Evolutionary conservation across 2,113 vertebrate species (phyloP), one percentile per base, ranked within the genome.

Genomic region (Poeciliopsis prolifica): DNA sequence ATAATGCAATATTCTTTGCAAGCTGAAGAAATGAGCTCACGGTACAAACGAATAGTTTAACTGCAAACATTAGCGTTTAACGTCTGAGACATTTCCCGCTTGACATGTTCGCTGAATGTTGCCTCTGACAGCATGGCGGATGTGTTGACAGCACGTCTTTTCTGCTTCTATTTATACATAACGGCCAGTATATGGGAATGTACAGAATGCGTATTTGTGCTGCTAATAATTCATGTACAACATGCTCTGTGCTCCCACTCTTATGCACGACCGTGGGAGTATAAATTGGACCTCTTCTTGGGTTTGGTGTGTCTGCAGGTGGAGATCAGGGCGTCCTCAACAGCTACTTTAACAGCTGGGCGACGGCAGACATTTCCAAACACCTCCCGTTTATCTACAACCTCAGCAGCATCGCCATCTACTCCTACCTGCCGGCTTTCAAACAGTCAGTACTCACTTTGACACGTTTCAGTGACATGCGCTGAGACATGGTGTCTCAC

Each of bases 351-450:
- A 96, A 95, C 91, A 96, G 88, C 89, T 99, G 98, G 98, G 94
- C 98, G 62, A 99, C 98, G 30, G 93, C 95, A 77, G 97, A 99
- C 71, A 98, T 99, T 86, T 95, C 94, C 84, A 99, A 98, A 88
- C 98, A 99, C 85, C 96, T 99, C 73, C 98, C 98, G 1, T 99
- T 99, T 92, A 95, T 98, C 92, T 99, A 99, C 94, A 99, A 99
- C 87, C 93, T 99, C 90, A 99, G 97, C 94, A 99, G 96, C 79
- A 91, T 97, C 73, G 95, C 96, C 72, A 94, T 98, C 91, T 99
- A 99, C 92, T 97, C 98, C 87, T 99, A 99, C 89, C 94, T 99
- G 85, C 98, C 98, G 68, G 98, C 98, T 68, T 99, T 98, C 90
- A 98, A 96, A 96, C 95, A 94, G 98, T 99, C 88, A 97, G 97